These are phyloP conservation scores for Indicator maculatus DNA, from an alignment of 2,113 vertebrate species.

Conservation along the genomic window DNA sequence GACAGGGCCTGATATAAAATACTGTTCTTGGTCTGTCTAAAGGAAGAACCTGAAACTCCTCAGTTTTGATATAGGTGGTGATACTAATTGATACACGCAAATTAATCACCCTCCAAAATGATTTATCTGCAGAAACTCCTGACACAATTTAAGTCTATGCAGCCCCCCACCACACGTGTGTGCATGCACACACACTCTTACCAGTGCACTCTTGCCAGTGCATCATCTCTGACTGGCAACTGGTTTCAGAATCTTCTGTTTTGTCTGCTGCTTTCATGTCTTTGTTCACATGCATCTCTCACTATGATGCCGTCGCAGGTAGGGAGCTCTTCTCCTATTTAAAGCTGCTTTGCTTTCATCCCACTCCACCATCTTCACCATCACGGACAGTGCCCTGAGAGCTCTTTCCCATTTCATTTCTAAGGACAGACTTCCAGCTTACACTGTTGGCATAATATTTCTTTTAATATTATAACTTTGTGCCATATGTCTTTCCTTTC, in stretches of 20 bases:
- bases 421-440: not conserved
- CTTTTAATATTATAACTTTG: not conserved
- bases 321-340: not conserved
- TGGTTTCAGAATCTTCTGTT: slow-evolving; percentile 40
- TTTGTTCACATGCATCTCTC: not conserved
- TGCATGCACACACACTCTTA: not conserved
- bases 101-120: not conserved
- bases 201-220: not conserved
- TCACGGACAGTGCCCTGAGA: not conserved
- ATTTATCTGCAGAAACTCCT: not conserved
- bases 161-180: not conserved
- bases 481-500: not conserved
- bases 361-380: not conserved
- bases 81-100: not conserved
- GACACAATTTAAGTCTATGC: not conserved
- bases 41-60: not conserved
- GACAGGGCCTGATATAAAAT: not conserved
- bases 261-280: slow-evolving; percentile 24
- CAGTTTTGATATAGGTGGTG: not conserved
- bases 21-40: not conserved
- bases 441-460: not conserved
- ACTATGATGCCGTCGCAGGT: not conserved
- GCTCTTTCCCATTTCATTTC: not conserved
- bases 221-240: not conserved
- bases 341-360: not conserved